phyloP scores from a whole-genome alignment of 2,888 invertebrate genomes.

The Acronicta alni region DNA sequence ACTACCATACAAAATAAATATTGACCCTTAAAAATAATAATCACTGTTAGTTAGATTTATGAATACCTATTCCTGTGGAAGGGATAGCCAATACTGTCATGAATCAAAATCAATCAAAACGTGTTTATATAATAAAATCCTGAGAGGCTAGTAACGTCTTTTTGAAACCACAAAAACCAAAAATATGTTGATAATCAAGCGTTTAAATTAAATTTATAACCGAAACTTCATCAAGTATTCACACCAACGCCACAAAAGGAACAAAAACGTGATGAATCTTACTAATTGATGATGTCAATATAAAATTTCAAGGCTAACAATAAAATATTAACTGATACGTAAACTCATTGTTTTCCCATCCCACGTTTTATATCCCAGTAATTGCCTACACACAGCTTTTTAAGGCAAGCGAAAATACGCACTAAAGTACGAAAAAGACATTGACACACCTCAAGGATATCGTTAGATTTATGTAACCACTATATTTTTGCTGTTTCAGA shows the following conservation, averaged over 20 bases:
- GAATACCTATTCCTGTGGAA: no score
- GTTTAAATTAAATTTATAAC: constrained; percentile 33
- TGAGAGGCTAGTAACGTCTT: not conserved
- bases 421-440: constrained; percentile 37
- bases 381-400: constrained; percentile 30
- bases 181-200: constrained; percentile 11
- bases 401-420: constrained; percentile 23
- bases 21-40: no score
- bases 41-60: no score
- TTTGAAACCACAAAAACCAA: not conserved
- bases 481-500: constrained; percentile 6
- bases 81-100: no score
- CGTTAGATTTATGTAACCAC: constrained; percentile 31
- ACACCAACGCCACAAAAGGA: constrained; percentile 25
- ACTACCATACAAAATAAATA: no score
- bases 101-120: no score
- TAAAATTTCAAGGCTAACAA: constrained; percentile 43
- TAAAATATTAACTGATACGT: constrained; percentile 31
- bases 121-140: not conserved
- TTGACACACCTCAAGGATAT: constrained; percentile 74
- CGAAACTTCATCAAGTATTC: constrained; percentile 29
- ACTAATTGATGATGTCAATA: constrained; percentile 49
- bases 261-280: constrained; percentile 22
- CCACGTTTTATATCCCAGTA: constrained; percentile 39
- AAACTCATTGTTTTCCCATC: constrained; percentile 50